Evolutionary conservation across 2,888 invertebrate species (phyloP).

Genomic region (Drosophila greeni): DNA sequence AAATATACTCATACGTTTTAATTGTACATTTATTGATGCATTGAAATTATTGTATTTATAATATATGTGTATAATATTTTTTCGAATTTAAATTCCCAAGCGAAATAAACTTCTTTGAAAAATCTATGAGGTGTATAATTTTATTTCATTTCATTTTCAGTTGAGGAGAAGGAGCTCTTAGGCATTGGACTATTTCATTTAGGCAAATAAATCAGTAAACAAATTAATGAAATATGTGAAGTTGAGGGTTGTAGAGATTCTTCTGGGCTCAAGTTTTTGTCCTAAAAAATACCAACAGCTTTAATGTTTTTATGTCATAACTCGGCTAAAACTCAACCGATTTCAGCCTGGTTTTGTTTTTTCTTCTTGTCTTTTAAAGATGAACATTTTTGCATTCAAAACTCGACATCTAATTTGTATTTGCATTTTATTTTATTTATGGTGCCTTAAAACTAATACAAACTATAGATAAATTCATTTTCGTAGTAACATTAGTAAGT

Average conservation of each 20-base stretch:
- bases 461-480: slow-evolving; percentile 35
- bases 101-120: slow-evolving; percentile 65
- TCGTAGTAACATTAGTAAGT: slow-evolving; percentile 50
- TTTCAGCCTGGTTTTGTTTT: no score
- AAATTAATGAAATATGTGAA: no score
- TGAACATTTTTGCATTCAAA: no score
- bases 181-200: neutral
- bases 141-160: neutral
- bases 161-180: neutral
- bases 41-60: slow-evolving; percentile 53
- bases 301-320: no score
- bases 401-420: neutral
- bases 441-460: slow-evolving; percentile 20
- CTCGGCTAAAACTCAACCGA: no score
- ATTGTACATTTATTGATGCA: slow-evolving; percentile 59
- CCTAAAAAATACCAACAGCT: no score
- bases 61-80: slow-evolving; percentile 61
- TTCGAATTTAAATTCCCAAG: slow-evolving; percentile 75
- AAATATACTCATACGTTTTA: slow-evolving; percentile 57
- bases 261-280: no score
- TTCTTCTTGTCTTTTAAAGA: no score
- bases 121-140: neutral
- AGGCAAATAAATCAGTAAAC: neutral
- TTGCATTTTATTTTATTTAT: slow-evolving; percentile 9
- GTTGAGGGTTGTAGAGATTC: no score